Conservation (phyloP, 1,140 invertebrate species). For the Drosophila ficusphila region DNA sequence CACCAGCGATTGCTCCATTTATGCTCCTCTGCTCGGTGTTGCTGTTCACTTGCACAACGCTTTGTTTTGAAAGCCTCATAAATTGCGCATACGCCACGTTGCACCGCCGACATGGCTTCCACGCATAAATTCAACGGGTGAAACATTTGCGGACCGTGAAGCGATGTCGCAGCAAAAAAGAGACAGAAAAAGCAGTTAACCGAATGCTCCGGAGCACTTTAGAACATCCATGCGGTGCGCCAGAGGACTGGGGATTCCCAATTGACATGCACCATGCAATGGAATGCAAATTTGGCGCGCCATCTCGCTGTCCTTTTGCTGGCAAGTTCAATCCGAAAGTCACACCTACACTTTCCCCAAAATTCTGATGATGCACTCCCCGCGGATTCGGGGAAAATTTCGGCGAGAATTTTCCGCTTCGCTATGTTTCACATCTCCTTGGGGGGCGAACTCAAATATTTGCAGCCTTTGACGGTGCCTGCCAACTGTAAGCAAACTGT, state of each 20-base stretch:
- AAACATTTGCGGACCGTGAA: slow-evolving; percentile 72
- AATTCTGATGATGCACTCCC: slow-evolving; percentile 52
- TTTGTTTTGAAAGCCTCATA: slow-evolving; percentile 75
- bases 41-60: slow-evolving; percentile 42
- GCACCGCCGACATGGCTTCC: slow-evolving; percentile 36
- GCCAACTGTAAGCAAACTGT: slow-evolving; percentile 2
- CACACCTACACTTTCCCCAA: slow-evolving; percentile 60
- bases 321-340: slow-evolving; percentile 71
- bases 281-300: slow-evolving; percentile 63
- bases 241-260: slow-evolving; percentile 24
- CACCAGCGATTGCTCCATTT: slow-evolving; percentile 16
- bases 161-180: slow-evolving; percentile 11
- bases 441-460: slow-evolving; percentile 53
- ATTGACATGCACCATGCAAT: slow-evolving; percentile 68
- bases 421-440: slow-evolving; percentile 1
- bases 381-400: slow-evolving; percentile 35
- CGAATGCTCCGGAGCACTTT: slow-evolving; percentile 56
- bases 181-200: slow-evolving; percentile 37
- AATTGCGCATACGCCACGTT: slow-evolving; percentile 77
- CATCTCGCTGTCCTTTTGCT: slow-evolving; percentile 27
- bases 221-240: slow-evolving; percentile 18
- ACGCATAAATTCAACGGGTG: slow-evolving; percentile 73
- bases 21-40: slow-evolving; percentile 6
- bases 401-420: slow-evolving; percentile 19
- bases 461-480: slow-evolving; percentile 31